These are phyloP conservation scores for Tetragnatha montana DNA, from an alignment of 2,888 invertebrate genomes.

Conservation along the genomic window DNA sequence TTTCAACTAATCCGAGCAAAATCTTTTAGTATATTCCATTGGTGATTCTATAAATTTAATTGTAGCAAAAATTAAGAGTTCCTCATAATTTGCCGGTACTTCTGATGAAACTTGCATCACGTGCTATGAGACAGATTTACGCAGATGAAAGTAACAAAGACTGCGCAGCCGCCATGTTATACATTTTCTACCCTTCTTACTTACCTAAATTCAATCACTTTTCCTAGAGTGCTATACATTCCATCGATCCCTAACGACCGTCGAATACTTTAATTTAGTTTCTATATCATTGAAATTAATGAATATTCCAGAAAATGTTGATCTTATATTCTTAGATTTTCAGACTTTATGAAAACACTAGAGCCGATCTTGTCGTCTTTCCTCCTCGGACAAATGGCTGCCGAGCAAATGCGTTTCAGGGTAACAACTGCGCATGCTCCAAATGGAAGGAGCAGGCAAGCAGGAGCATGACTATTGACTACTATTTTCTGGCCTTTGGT, in stretches of 20 bases:
- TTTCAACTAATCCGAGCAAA: no score
- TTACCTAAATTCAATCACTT: conserved; percentile 70
- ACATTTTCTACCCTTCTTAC: conserved; percentile 53
- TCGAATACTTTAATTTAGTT: conserved; percentile 30
- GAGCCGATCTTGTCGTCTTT: neutral
- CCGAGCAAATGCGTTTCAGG: conserved; percentile 45
- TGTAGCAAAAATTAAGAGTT: neutral
- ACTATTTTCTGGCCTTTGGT: conserved; percentile 4
- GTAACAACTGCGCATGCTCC: conserved; percentile 50
- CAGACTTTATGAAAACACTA: conserved; percentile 15
- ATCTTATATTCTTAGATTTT: conserved; percentile 17
- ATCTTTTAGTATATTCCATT: neutral
- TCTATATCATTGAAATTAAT: conserved; percentile 26
- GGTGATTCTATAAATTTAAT: neutral
- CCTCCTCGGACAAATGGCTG: conserved; percentile 62
- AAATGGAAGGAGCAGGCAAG: neutral
- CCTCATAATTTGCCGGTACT: conserved; percentile 44
- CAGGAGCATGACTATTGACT: no score
- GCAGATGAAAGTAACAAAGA: conserved; percentile 60
- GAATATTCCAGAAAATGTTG: conserved; percentile 15
- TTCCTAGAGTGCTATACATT: conserved; percentile 58
- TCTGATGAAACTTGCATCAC: conserved; percentile 56
- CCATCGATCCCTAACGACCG: conserved; percentile 61
- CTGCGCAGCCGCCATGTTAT: conserved; percentile 71
- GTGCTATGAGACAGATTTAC: conserved; percentile 64